phyloP scores from a whole-genome alignment of 2,113 vertebrate species.

The Carassius gibelio region DNA sequence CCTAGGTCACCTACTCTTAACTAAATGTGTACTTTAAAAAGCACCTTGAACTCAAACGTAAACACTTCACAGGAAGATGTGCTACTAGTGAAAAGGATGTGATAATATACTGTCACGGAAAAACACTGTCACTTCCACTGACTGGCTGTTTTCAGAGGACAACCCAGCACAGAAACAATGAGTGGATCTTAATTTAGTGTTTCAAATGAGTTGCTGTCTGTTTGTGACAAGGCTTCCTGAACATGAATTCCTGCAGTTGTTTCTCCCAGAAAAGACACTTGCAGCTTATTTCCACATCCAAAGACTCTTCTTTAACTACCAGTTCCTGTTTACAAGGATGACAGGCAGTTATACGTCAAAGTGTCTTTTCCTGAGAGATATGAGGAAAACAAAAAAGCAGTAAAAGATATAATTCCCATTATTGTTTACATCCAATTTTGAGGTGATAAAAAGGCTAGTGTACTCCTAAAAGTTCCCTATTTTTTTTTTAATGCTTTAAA shows the following conservation, averaged over 20 bases:
- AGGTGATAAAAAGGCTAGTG: background rate
- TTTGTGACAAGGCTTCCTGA: conserved; percentile 65
- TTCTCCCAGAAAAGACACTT: conserved; percentile 39
- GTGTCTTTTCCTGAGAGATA: conserved; percentile 56
- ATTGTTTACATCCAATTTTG: background rate
- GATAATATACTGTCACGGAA: background rate
- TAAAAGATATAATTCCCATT: background rate
- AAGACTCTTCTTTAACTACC: conserved; percentile 46
- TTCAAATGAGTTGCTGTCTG: conserved; percentile 41
- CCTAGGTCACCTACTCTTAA: background rate
- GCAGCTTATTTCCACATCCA: conserved; percentile 36
- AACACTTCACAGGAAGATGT: background rate
- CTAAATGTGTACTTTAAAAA: background rate
- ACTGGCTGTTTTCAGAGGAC: background rate
- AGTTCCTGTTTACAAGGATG: conserved; percentile 69
- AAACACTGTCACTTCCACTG: conserved; percentile 1
- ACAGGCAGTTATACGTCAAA: conserved; percentile 55
- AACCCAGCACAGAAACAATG: background rate
- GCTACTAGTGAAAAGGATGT: background rate
- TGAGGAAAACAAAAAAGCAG: conserved; percentile 44
- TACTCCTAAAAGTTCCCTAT: background rate
- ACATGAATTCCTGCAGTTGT: conserved; percentile 44
- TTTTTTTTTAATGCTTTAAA: background rate
- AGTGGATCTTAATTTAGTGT: conserved; percentile 10
- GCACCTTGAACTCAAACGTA: background rate